Evolutionary conservation across 2,888 invertebrate species (phyloP), one percentile per base, ranked within the genome.

Genomic region (Chalcosyrphus nemorum): DNA sequence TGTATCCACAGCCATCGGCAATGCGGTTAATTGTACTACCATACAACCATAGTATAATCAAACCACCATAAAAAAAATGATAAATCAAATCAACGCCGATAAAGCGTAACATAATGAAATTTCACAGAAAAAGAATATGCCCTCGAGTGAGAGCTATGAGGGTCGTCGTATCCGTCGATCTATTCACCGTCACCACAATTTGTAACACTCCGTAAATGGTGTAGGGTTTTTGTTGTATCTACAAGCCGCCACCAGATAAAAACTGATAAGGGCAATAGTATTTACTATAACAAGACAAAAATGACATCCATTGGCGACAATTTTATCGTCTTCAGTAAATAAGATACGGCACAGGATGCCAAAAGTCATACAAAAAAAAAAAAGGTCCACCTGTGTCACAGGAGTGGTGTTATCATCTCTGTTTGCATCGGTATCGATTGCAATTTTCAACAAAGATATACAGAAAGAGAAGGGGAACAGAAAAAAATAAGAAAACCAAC

Each of bases 81-180:
- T 57, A 59, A 71, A 50, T 47, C 24, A 57, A 71, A 71, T 71
- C 47, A 57, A 24, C 47, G 21, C 38, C 29, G 57, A 71, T 71
- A 70, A 70, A 47, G 56, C 15, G 32, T 45, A 47, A 6, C 45
- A 35, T 19, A 43, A 52, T 35, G 15, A 9, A 29, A 29, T 29
- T 47, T 17, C 9, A 13, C 35, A 3, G 17, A 65, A 38, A 57
- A 27, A 47, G n/a, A 47, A 45, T 47, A 47, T 63, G 29, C 47
- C 63, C 45, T 45, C 63, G 47, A 35, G 32, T 47, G 27, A 19
- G 32, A n/a, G 19, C 32, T 29, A 9, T n/a, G 35, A 38, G 35
- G 29, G 29, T 54, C 19, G 29, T 54, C 19, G 17, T 54, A 27
- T 29, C 17, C 43, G 11, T 57, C 38, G 13, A 57, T 29, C 11